A percentile compares a stretch with the other conserved stretches of the same genome.
Evolutionary conservation across 2,113 vertebrate species (phyloP).

Genomic region (Oriolus oriolus): DNA sequence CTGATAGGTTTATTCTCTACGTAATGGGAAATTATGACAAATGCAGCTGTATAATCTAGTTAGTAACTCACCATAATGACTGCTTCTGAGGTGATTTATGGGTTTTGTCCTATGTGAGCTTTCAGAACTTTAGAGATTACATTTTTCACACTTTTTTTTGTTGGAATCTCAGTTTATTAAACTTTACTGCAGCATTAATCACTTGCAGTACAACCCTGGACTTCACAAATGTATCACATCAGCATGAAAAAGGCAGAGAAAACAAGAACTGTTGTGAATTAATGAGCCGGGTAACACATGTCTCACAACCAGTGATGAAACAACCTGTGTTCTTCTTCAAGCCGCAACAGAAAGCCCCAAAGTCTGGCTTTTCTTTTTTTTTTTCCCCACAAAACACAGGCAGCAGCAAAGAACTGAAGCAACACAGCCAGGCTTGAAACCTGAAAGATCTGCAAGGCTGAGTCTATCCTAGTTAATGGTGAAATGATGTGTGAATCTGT

Average conservation of each 20-base stretch:
- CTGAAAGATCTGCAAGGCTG: background rate
- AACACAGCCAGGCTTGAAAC: background rate
- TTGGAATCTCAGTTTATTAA: conserved; percentile 59
- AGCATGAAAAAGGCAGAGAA: conserved; percentile 53
- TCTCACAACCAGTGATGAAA: conserved; percentile 46
- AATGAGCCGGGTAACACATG: conserved; percentile 55
- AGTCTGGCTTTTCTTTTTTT: background rate
- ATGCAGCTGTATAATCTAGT: conserved; percentile 64
- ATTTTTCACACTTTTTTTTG: conserved; percentile 64
- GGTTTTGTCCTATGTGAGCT: conserved; percentile 63
- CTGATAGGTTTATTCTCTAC: conserved; percentile 64
- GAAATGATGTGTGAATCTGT: conserved; percentile 57
- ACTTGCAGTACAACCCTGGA: conserved; percentile 38
- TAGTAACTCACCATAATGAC: conserved; percentile 64
- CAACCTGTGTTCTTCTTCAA: conserved; percentile 52
- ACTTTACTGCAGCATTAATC: conserved; percentile 52
- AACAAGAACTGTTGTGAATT: conserved; percentile 58
- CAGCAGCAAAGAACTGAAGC: background rate
- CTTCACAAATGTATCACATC: conserved; percentile 41
- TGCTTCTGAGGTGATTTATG: conserved; percentile 61
- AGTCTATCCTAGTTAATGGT: conserved; percentile 18
- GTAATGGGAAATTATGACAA: conserved; percentile 68
- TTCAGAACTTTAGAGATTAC: conserved; percentile 64
- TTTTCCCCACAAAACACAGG: background rate
- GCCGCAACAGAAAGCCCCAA: background rate